Conservation (phyloP, 2,797 vertebrate species). For the Nyctalus aviator region DNA sequence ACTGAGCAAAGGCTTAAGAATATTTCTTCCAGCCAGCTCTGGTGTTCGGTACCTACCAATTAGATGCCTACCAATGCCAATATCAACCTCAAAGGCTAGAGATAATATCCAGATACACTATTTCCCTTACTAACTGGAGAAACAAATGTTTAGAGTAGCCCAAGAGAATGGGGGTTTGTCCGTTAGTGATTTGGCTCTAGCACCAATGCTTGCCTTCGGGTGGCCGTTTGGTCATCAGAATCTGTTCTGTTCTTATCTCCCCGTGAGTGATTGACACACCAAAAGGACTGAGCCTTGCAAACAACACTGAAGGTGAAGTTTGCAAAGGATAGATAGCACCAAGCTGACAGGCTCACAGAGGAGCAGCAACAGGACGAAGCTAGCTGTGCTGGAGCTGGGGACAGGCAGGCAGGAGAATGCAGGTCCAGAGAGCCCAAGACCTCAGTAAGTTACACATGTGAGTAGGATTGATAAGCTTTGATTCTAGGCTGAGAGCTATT, state of each 20-base stretch:
- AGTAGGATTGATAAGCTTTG: neutral
- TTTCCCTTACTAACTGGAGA: neutral
- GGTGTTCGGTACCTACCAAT: neutral
- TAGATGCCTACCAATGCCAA: neutral
- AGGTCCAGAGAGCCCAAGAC: neutral
- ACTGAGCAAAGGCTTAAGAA: neutral
- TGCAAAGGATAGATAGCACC: neutral
- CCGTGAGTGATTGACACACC: neutral
- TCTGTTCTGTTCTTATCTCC: neutral
- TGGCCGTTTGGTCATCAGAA: neutral
- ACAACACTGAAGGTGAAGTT: neutral
- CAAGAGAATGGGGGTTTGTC: neutral
- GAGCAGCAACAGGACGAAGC: neutral
- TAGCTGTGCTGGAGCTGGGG: neutral
- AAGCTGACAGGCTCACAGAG: neutral
- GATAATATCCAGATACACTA: neutral
- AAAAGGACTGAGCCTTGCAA: neutral
- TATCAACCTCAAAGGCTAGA: slow-evolving; percentile 12
- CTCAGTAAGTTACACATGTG: neutral
- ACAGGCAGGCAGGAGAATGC: neutral
- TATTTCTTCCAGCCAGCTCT: slow-evolving; percentile 31
- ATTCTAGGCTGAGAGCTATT: neutral
- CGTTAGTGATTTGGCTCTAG: neutral
- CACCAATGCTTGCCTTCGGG: neutral
- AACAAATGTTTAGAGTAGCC: neutral